phyloP scores from a whole-genome alignment of 2,113 vertebrate genomes.

The Bufo bufo region DNA sequence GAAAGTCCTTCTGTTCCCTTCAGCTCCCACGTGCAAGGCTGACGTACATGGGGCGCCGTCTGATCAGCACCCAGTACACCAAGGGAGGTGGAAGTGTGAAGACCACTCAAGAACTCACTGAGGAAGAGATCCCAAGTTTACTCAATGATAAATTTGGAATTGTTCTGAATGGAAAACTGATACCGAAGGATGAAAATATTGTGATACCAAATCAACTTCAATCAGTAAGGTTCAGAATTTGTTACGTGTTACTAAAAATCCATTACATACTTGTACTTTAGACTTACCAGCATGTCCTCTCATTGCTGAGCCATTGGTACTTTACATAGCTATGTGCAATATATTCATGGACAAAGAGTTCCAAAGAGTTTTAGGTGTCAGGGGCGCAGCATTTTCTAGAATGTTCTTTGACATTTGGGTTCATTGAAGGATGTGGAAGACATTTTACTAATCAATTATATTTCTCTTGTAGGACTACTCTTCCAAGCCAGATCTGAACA shows the following conservation, averaged over 20 bases:
- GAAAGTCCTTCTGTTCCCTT: slow-evolving; percentile 70
- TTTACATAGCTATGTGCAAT: no score
- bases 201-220: background rate
- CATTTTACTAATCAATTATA: background rate
- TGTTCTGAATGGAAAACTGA: slow-evolving; percentile 64
- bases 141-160: no score
- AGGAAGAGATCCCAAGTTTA: no score
- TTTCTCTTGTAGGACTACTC: background rate
- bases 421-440: background rate
- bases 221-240: background rate
- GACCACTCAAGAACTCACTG: slow-evolving; percentile 44
- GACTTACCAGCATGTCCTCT: background rate
- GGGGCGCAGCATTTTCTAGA: background rate
- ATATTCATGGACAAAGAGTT: background rate
- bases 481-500: slow-evolving; percentile 65
- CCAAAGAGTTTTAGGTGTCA: background rate
- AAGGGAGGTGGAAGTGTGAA: slow-evolving; percentile 35
- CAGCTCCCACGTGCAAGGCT: slow-evolving; percentile 66
- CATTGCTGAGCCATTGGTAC: background rate
- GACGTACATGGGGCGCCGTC: slow-evolving; percentile 70
- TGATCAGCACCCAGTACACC: slow-evolving; percentile 62
- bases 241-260: background rate
- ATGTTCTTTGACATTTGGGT: background rate
- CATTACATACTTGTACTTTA: background rate
- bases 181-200: slow-evolving; percentile 1